A percentile compares a stretch with the other conserved stretches of the same genome.
Conservation (phyloP, 1,140 invertebrate genomes). For the Streblospio benedicti region DNA sequence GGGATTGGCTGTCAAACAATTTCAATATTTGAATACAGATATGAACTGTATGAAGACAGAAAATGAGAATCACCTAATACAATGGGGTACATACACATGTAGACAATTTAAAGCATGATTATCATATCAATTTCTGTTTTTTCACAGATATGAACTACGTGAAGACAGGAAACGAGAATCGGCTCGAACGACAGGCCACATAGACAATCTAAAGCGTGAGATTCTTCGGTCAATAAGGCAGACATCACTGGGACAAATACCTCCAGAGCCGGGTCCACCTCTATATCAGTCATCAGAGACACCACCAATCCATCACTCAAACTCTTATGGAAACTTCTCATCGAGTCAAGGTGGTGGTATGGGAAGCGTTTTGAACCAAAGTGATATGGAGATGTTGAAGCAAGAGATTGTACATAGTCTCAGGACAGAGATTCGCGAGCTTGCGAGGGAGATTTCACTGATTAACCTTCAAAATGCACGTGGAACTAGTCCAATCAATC, state of each 20-base stretch:
- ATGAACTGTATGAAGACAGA: too few relatives aligned
- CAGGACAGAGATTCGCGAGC: constrained; percentile 35
- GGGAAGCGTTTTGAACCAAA: too few relatives aligned
- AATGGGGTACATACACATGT: too few relatives aligned
- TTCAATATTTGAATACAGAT: too few relatives aligned
- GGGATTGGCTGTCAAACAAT: too few relatives aligned
- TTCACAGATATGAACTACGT: constrained; percentile 50
- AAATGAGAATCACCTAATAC: too few relatives aligned
- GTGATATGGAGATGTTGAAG: constrained; percentile 41
- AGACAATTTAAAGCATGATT: not conserved
- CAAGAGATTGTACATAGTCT: constrained; percentile 39
- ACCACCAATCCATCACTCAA: too few relatives aligned
- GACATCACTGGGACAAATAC: too few relatives aligned
- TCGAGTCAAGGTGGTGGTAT: too few relatives aligned
- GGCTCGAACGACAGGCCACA: constrained; percentile 44
- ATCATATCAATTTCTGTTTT: constrained; percentile 7
- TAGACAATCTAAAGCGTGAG: constrained; percentile 51
- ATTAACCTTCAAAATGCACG: constrained; percentile 10
- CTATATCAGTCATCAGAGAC: too few relatives aligned
- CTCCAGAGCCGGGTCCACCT: too few relatives aligned
- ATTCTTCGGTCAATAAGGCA: constrained; percentile 34
- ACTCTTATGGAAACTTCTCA: too few relatives aligned
- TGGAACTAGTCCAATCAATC: not conserved
- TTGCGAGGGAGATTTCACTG: constrained; percentile 22
- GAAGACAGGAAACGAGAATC: constrained; percentile 52